Evolutionary conservation across 2,797 vertebrate species (phyloP).

Genomic region (Hafferia zeledoni): DNA sequence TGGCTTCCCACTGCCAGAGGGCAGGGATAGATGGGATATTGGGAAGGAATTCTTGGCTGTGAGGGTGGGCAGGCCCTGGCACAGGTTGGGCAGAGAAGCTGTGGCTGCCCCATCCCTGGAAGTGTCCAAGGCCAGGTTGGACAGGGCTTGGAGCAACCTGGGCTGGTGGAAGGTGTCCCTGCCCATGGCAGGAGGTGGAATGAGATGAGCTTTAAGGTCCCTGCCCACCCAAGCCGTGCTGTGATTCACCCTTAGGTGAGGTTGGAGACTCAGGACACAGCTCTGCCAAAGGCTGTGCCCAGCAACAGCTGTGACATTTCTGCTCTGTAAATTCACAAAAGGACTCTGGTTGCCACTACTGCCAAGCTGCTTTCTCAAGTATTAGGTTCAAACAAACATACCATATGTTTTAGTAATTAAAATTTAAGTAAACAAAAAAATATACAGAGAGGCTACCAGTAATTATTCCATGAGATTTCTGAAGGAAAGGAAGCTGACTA

Average conservation of each 20-base stretch:
- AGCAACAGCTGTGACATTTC: constrained; percentile 5
- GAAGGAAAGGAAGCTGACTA: background rate
- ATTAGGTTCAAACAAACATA: background rate
- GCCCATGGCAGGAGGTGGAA: background rate
- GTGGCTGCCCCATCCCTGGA: background rate
- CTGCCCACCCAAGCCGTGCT: background rate
- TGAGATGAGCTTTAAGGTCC: background rate
- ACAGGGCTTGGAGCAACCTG: background rate
- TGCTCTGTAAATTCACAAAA: background rate
- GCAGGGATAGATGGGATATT: background rate
- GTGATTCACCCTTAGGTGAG: background rate
- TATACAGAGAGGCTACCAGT: background rate
- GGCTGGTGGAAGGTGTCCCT: background rate
- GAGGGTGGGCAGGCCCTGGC: background rate
- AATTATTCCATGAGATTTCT: background rate
- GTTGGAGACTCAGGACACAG: background rate
- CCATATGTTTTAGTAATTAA: background rate
- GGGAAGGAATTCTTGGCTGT: background rate
- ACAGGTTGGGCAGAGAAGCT: background rate
- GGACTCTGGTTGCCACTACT: background rate
- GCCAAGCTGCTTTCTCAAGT: background rate
- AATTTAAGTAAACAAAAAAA: background rate
- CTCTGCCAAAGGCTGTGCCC: background rate
- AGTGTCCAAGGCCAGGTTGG: background rate
- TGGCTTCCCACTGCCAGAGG: background rate